Evolutionary conservation across 2,888 invertebrate genomes (phyloP), one percentile per base, ranked within the genome.

Genomic region (Drosophila putrida): DNA sequence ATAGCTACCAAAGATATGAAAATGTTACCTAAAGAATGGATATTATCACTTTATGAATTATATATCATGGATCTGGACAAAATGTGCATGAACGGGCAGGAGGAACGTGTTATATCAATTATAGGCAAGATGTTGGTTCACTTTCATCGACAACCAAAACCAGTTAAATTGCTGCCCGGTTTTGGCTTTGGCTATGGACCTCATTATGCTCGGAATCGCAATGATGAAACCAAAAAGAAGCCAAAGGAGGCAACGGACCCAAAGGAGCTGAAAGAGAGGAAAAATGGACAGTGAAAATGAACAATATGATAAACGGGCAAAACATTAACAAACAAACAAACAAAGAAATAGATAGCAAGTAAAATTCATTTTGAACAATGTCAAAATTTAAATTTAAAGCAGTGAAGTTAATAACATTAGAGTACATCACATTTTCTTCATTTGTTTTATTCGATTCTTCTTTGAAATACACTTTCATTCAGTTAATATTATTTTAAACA

Each of bases 401-500:
- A 47, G 35, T 55, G 4, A 8, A 27, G 15, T 55, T 11, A 54
- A 57, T 41, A 43, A 49, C n/a, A 10, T 33, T 3, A 9, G 6
- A 36, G 41, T 33, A 6, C 43, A 50, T 46, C 58, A 38, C 41
- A 15, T 28, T 51, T 71, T 74, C 57, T 70, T 72, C 58, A 65
- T 75, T 78, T 72, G 68, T 89, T 83, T 83, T 89, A 88, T 83
- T 83, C 86, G 82, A 82, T 89, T 83, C 83, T 57, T 73, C 80
- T 66, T 84, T 72, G 82, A 84, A 84, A 81, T 81, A 83, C 89
- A 83, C 68, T 57, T 60, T 71, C 66, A 57, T 77, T 76, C 53
- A 39, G 38, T 80, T 58, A 70, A 62, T 80, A 61, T 80, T 72
- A 73, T 69, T 80, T 85, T 79, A 89, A 89, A 89, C 88, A 89